Evolutionary conservation across 2,888 invertebrate species (phyloP).

Genomic region (Adelognathus sp.): DNA sequence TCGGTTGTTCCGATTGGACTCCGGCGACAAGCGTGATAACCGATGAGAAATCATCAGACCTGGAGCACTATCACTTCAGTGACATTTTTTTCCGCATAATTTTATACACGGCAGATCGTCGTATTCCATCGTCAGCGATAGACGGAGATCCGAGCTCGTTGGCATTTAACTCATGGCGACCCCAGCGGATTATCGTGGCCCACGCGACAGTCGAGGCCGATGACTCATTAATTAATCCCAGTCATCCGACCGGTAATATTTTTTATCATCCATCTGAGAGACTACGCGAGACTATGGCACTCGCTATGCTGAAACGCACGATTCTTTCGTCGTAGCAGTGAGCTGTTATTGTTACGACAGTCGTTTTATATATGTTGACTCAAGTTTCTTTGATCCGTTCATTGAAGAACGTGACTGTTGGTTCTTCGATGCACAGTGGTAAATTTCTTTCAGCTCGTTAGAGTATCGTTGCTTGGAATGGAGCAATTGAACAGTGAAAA

Average conservation of each 20-base stretch:
- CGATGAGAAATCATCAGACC: no score
- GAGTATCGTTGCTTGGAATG: no score
- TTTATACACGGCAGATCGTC: not conserved
- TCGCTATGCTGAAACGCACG: not conserved
- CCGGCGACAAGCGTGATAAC: no score
- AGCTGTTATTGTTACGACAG: not conserved
- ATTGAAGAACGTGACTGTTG: not conserved
- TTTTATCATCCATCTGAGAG: not conserved
- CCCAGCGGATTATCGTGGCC: conserved; percentile 6
- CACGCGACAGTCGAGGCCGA: not conserved
- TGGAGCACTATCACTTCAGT: not conserved
- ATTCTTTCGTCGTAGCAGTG: not conserved
- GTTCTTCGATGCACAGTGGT: not conserved
- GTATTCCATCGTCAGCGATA: conserved; percentile 2
- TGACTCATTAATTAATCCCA: conserved; percentile 37
- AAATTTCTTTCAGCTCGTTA: not conserved
- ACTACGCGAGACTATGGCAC: not conserved
- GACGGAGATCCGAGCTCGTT: not conserved
- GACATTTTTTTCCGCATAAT: not conserved
- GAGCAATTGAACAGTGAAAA: no score
- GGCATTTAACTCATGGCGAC: not conserved
- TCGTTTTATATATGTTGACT: not conserved
- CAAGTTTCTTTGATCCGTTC: not conserved
- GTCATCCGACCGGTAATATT: not conserved
- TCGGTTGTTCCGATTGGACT: no score